Percentiles rank a stretch among this genome's conserved stretches.
phyloP scores from a whole-genome alignment of 2,888 invertebrate genomes.

The Osedax fenrisi region DNA sequence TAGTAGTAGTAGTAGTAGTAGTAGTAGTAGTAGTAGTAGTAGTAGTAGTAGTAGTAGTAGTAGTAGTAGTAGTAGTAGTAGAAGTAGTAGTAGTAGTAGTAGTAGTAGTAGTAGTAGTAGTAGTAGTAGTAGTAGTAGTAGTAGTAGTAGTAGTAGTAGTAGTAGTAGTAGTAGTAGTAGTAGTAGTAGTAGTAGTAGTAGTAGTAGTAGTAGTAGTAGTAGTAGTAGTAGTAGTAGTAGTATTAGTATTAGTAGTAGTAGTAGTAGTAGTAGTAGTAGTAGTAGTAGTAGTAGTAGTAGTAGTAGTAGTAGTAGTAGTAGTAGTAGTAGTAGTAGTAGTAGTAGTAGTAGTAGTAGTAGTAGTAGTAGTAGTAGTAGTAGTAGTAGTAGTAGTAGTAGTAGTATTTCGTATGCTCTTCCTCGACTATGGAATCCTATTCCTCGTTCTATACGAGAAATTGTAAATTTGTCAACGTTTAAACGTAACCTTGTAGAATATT shows the following conservation, averaged over 20 bases:
- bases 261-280: background rate
- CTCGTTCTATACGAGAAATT: too few species aligned
- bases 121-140: background rate
- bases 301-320: background rate
- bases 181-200: background rate
- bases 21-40: constrained; percentile 23
- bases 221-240: constrained; percentile 6
- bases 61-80: constrained; percentile 24
- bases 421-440: too few species aligned
- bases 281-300: background rate
- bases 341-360: background rate
- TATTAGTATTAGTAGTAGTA: constrained; percentile 1
- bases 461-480: too few species aligned
- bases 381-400: too few species aligned
- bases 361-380: background rate
- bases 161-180: background rate
- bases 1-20: constrained; percentile 18
- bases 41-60: constrained; percentile 32
- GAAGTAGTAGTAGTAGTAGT: constrained; percentile 1
- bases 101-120: background rate
- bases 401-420: too few species aligned
- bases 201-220: background rate
- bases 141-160: background rate
- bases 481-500: too few species aligned
- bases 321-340: background rate